Evolutionary conservation across 2,888 invertebrate genomes (phyloP).

Genomic region (Phortica okadai): DNA sequence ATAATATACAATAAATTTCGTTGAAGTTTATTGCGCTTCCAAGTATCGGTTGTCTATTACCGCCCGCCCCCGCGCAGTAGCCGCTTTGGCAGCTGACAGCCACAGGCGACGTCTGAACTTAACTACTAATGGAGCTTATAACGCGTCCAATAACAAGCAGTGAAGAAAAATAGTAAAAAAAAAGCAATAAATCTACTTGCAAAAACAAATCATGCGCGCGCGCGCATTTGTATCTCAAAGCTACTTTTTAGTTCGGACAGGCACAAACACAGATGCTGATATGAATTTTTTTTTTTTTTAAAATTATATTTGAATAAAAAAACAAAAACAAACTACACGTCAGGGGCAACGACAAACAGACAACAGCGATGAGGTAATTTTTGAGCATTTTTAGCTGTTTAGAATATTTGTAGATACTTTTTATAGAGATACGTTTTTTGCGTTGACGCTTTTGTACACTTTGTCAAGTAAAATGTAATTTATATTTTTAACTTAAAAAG

Average conservation of each 20-base stretch:
- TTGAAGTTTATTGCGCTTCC: too few relatives aligned
- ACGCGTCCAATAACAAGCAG: neutral
- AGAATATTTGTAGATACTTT: slow-evolving; percentile 8
- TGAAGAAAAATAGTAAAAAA: neutral
- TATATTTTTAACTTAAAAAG: neutral
- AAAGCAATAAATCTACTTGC: slow-evolving; percentile 47
- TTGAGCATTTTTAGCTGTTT: slow-evolving; percentile 50
- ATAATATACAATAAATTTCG: too few relatives aligned
- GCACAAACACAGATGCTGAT: slow-evolving; percentile 36
- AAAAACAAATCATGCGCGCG: slow-evolving; percentile 42
- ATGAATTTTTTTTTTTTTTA: slow-evolving; percentile 5
- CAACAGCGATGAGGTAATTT: slow-evolving; percentile 64
- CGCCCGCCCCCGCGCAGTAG: too few relatives aligned
- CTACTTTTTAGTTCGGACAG: slow-evolving; percentile 41
- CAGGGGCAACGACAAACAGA: slow-evolving; percentile 22
- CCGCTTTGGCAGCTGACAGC: neutral
- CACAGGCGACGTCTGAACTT: neutral
- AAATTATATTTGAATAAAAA: slow-evolving; percentile 44
- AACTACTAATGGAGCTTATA: neutral
- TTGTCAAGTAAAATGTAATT: neutral
- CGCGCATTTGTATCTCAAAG: slow-evolving; percentile 52
- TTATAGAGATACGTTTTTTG: neutral
- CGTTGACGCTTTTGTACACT: neutral
- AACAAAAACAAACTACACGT: slow-evolving; percentile 54
- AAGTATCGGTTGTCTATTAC: too few relatives aligned